These are phyloP conservation scores for Zootoca vivipara DNA, from an alignment of 2,113 vertebrate genomes.

Conservation along the genomic window DNA sequence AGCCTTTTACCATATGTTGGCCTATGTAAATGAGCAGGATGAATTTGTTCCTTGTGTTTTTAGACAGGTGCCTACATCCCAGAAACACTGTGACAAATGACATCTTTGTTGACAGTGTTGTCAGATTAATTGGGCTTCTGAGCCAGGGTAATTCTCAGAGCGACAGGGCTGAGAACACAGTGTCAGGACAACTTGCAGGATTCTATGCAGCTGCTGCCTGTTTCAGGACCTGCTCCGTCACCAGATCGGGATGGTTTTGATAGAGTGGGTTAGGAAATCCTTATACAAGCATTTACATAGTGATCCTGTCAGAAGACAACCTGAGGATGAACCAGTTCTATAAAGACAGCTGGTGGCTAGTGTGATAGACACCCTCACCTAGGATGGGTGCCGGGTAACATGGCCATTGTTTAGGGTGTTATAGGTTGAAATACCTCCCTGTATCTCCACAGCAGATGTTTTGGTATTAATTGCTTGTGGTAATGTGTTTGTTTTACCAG, in stretches of 20 bases:
- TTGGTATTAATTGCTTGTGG: too few relatives aligned
- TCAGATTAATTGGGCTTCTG: conserved; percentile 65
- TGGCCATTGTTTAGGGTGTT: too few relatives aligned
- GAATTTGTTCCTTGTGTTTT: conserved; percentile 67
- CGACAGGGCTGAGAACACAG: conserved; percentile 56
- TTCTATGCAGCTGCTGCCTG: conserved; percentile 53
- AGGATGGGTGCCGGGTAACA: too few relatives aligned
- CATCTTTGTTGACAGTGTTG: conserved; percentile 67
- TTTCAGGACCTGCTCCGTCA: conserved; percentile 37
- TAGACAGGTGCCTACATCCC: conserved; percentile 73
- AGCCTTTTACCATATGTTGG: conserved; percentile 75
- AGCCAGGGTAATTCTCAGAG: conserved; percentile 64
- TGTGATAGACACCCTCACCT: too few relatives aligned
- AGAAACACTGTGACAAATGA: conserved; percentile 64
- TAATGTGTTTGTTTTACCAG: too few relatives aligned
- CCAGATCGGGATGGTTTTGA: conserved; percentile 40
- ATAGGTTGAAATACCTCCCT: too few relatives aligned
- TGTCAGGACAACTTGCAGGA: conserved; percentile 57
- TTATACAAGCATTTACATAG: conserved; percentile 51
- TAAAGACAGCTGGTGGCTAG: background rate
- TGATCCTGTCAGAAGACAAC: conserved; percentile 59
- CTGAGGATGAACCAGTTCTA: background rate
- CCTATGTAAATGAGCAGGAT: conserved; percentile 69
- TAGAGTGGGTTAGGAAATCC: conserved; percentile 60
- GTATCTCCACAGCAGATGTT: too few relatives aligned